phyloP scores from a whole-genome alignment of 1,140 invertebrate genomes.

The Homalodisca vitripennis region DNA sequence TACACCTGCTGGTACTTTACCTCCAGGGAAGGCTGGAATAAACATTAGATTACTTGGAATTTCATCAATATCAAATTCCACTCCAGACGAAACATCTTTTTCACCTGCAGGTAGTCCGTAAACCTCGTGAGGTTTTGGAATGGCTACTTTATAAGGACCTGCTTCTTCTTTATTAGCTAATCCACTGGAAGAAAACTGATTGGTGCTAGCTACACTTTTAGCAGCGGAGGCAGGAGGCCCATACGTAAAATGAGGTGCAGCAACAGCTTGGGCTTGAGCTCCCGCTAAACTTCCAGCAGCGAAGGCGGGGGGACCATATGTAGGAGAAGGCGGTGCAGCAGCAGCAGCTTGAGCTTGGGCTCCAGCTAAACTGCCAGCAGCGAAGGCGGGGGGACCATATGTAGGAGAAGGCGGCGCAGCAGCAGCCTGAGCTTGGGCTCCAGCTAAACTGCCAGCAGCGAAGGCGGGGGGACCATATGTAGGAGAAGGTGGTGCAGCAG shows the following conservation, averaged over 20 bases:
- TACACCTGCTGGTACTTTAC: neutral
- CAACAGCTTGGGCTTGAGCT: no score
- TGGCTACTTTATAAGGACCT: neutral
- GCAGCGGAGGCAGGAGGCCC: neutral
- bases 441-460: neutral
- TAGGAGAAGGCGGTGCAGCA: no score
- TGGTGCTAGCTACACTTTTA: no score
- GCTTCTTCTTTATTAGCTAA: slow-evolving; percentile 11
- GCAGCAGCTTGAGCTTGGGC: no score
- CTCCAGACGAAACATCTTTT: neutral
- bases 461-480: neutral
- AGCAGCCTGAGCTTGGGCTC: neutral
- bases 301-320: no score
- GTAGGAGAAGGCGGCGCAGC: no score
- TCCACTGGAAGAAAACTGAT: no score
- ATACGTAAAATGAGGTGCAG: neutral
- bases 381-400: no score
- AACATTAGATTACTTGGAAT: neutral
- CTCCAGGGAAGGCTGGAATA: slow-evolving; percentile 1
- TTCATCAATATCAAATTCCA: neutral
- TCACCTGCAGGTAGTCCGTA: neutral
- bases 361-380: no score
- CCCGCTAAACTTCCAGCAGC: no score
- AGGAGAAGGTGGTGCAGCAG: neutral
- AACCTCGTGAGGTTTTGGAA: neutral